A percentile compares a stretch with the other conserved stretches of the same genome.
Conservation (phyloP, 2,113 vertebrate genomes). For the Pedionomus torquatus region DNA sequence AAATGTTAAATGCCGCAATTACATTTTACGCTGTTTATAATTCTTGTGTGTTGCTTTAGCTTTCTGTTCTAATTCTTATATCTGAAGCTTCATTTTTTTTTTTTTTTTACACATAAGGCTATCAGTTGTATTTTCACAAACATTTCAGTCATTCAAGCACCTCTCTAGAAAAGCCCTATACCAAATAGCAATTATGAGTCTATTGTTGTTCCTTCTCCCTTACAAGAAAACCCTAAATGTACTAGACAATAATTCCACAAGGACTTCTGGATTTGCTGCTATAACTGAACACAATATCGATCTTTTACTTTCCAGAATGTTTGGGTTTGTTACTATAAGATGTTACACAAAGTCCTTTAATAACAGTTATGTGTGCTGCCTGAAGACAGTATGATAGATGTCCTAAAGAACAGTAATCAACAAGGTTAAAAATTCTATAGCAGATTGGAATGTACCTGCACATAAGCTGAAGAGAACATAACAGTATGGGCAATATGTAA, state of each 20-base stretch:
- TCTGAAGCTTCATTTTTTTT: not conserved
- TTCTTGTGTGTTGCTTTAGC: not conserved
- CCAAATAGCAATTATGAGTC: not conserved
- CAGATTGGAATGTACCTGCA: not conserved
- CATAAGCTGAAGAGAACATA: not conserved
- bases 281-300: not conserved
- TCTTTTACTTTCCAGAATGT: not conserved
- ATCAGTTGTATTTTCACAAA: not conserved
- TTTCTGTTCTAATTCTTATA: not conserved
- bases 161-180: not conserved
- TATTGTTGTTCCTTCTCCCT: not conserved
- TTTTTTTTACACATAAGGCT: not conserved
- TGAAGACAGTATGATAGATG: not conserved
- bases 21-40: not conserved
- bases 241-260: not conserved
- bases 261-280: not conserved
- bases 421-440: not conserved
- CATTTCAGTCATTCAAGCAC: not conserved
- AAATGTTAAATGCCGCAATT: constrained; percentile 55
- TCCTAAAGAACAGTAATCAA: not conserved
- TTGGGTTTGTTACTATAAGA: not conserved
- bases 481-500: not conserved
- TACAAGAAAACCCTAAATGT: not conserved
- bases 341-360: not conserved
- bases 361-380: not conserved